A percentile compares a stretch with the other conserved stretches of the same genome.
Evolutionary conservation across 2,888 invertebrate species (phyloP).

Genomic region (Troides oblongomaculatus): DNA sequence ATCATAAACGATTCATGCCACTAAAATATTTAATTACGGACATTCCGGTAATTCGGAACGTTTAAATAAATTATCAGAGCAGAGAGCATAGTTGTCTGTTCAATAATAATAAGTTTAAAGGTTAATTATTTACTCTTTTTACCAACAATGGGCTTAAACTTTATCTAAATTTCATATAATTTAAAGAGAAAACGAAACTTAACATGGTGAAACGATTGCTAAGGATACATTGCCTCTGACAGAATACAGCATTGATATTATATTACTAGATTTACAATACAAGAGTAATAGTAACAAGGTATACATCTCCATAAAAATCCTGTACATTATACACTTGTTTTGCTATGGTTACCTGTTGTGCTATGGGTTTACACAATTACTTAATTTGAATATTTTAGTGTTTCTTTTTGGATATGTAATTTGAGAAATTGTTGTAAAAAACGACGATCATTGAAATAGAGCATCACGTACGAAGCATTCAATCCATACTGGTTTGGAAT

Average conservation of each 20-base stretch:
- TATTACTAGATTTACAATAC: too few species aligned
- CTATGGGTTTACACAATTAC: background rate
- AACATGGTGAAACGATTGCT: too few species aligned
- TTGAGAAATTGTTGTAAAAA: conserved; percentile 22
- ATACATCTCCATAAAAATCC: too few species aligned
- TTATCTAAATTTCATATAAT: too few species aligned
- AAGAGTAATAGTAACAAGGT: too few species aligned
- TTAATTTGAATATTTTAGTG: background rate
- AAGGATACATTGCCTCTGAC: too few species aligned
- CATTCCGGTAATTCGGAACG: background rate
- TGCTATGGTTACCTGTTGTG: too few species aligned
- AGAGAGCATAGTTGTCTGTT: background rate
- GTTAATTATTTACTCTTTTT: background rate
- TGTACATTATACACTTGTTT: too few species aligned
- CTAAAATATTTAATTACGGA: background rate
- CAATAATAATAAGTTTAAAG: background rate
- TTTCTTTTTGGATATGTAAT: conserved; percentile 9
- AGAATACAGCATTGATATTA: too few species aligned
- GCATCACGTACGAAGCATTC: conserved; percentile 24
- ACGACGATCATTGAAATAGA: conserved; percentile 8
- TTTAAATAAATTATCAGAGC: background rate
- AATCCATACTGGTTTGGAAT: conserved; percentile 22
- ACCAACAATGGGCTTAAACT: too few species aligned
- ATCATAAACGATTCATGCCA: background rate
- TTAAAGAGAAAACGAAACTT: too few species aligned